phyloP scores from a whole-genome alignment of 1,140 invertebrate genomes.

The Araneus ventricosus region DNA sequence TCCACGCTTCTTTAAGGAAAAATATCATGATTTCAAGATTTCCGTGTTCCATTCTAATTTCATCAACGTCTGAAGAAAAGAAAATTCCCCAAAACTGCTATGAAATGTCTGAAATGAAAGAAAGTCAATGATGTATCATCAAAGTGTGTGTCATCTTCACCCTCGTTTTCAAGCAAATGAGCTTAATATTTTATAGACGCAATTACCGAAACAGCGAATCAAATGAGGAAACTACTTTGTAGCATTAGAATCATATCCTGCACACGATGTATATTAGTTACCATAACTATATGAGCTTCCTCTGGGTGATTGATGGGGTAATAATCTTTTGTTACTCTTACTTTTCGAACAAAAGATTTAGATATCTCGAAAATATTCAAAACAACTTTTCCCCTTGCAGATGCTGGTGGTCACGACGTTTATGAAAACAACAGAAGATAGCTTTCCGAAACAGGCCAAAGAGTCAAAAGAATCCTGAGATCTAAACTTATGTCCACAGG shows the following conservation, averaged over 20 bases:
- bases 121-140: neutral
- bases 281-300: conserved; percentile 15
- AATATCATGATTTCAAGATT: neutral
- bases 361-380: conserved; percentile 25
- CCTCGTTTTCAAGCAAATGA: conserved; percentile 7
- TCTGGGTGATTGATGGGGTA: conserved; percentile 25
- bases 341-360: conserved; percentile 33
- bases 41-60: neutral
- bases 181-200: neutral
- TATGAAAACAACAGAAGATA: conserved; percentile 18
- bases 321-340: conserved; percentile 40
- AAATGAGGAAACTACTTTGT: conserved; percentile 39
- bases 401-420: conserved; percentile 64
- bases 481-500: conserved; percentile 15
- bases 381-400: conserved; percentile 23
- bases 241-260: conserved; percentile 9
- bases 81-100: neutral
- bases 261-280: conserved; percentile 42
- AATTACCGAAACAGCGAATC: neutral
- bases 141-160: conserved; percentile 3
- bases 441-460: conserved; percentile 53
- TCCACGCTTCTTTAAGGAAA: neutral
- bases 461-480: conserved; percentile 23
- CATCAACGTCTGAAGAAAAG: neutral
- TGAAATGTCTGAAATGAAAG: conserved; percentile 35